phyloP scores from a whole-genome alignment of 2,113 vertebrate genomes.

The Xenopus laevis region DNA sequence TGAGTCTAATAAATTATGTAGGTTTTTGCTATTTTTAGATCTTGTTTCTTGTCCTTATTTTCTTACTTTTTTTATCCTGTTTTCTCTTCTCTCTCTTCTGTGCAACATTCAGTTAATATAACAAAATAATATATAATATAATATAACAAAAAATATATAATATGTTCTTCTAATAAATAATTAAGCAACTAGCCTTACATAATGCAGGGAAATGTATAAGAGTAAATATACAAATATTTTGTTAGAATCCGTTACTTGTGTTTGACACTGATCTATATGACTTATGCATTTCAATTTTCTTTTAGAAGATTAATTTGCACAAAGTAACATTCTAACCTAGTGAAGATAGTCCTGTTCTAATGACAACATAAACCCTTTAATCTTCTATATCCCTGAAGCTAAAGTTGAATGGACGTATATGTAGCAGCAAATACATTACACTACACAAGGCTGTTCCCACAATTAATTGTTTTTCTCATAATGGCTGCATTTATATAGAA shows the following conservation, averaged over 20 bases:
- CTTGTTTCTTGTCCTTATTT: background rate
- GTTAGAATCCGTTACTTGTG: conserved; percentile 17
- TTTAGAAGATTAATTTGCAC: conserved; percentile 28
- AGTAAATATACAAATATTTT: conserved; percentile 11
- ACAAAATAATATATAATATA: conserved; percentile 12
- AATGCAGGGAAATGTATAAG: conserved; percentile 19
- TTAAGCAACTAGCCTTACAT: conserved; percentile 23
- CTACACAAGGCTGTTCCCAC: too few relatives aligned
- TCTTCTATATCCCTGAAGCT: conserved; percentile 30
- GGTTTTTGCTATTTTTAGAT: background rate
- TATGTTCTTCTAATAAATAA: conserved; percentile 8
- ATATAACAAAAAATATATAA: conserved; percentile 13
- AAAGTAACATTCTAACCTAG: conserved; percentile 13
- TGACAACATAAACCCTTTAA: conserved; percentile 36
- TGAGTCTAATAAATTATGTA: background rate
- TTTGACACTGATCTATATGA: background rate
- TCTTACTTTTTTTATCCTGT: background rate
- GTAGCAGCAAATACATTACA: too few relatives aligned
- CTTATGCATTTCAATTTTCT: conserved; percentile 37
- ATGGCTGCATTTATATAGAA: too few relatives aligned
- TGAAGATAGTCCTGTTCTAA: conserved; percentile 13
- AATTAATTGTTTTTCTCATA: too few relatives aligned
- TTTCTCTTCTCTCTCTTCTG: background rate
- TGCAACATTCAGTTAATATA: background rate
- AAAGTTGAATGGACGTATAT: too few relatives aligned